A percentile compares a stretch with the other conserved stretches of the same genome.
Conservation (phyloP, 2,797 vertebrate species). For the Mormyrus hasselquistii region DNA sequence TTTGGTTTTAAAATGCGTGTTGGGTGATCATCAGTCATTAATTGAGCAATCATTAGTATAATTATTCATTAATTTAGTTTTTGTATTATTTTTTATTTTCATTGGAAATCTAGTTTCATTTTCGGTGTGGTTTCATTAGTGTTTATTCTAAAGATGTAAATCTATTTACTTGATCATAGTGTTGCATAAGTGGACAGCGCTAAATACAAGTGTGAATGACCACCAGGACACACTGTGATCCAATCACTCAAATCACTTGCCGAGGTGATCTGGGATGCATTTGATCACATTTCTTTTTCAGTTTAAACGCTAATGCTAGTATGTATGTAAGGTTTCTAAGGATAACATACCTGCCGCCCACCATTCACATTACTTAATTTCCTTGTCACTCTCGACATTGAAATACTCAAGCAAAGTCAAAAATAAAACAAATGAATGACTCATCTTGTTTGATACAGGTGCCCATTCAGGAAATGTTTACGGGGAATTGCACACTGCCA, state of each 20-base stretch:
- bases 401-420: neutral
- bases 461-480: neutral
- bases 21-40: neutral
- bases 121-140: too few relatives aligned
- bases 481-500: neutral
- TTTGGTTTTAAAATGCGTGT: neutral
- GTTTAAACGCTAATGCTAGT: neutral
- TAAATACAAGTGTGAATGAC: too few relatives aligned
- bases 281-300: neutral
- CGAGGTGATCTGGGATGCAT: neutral
- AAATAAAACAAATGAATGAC: conserved; percentile 1
- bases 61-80: neutral
- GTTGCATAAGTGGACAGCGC: too few relatives aligned
- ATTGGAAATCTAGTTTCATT: neutral
- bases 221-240: neutral
- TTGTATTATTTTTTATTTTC: neutral
- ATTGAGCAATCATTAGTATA: neutral
- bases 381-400: neutral
- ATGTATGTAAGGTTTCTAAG: neutral
- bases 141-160: too few relatives aligned
- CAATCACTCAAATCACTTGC: neutral
- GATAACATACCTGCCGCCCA: neutral
- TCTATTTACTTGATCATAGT: too few relatives aligned
- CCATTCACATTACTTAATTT: neutral
- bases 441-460: neutral